Evolutionary conservation across 2,113 vertebrate species (phyloP).

Genomic region (Maccullochella peelii): DNA sequence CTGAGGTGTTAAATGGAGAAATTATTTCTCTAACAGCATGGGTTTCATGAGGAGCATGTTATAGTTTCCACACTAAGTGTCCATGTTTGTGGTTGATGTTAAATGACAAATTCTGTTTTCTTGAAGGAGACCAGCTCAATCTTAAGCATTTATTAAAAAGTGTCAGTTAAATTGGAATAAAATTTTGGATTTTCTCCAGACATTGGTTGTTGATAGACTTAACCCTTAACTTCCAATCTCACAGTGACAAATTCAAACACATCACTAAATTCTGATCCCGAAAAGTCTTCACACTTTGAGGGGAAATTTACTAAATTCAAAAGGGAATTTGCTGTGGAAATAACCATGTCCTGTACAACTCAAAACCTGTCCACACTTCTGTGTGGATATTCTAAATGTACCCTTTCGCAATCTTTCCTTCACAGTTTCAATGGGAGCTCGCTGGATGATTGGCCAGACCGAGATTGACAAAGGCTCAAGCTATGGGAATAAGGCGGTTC

Average conservation of each 20-base stretch:
- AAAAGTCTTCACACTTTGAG: neutral
- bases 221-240: neutral
- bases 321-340: constrained; percentile 37
- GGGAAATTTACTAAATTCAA: neutral
- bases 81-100: neutral
- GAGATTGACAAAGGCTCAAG: constrained; percentile 93
- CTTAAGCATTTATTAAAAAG: neutral
- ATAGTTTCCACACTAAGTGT: constrained; percentile 34
- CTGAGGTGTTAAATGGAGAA: neutral
- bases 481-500: constrained; percentile 89
- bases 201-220: neutral
- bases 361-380: neutral
- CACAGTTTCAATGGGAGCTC: constrained; percentile 90
- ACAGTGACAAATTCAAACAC: neutral
- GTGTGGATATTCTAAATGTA: neutral
- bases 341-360: neutral
- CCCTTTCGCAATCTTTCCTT: constrained; percentile 28
- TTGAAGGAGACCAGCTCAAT: neutral
- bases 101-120: neutral
- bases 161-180: neutral
- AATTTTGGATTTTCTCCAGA: neutral
- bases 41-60: constrained; percentile 35
- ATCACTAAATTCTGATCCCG: neutral
- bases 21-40: constrained; percentile 22
- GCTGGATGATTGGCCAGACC: constrained; percentile 97